phyloP scores from a whole-genome alignment of 2,113 vertebrate genomes.

The Raja brachyura region DNA sequence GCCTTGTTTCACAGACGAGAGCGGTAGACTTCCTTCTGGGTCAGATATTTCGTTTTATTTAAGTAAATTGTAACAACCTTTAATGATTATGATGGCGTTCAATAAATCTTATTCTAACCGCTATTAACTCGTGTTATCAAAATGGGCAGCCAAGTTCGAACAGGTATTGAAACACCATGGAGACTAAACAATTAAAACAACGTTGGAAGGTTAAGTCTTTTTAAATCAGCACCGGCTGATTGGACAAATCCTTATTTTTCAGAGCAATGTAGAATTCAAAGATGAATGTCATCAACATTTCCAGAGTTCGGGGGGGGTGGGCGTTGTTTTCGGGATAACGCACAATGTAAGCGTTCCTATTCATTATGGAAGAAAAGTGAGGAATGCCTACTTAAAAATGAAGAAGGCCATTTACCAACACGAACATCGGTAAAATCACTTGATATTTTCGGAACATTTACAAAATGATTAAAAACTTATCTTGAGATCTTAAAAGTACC shows the following conservation, averaged over 20 bases:
- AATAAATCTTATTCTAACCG: background rate
- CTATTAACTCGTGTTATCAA: background rate
- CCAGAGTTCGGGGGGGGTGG: background rate
- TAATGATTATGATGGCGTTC: background rate
- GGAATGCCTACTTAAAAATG: background rate
- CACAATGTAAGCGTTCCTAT: background rate
- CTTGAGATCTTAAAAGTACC: background rate
- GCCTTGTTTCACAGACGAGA: background rate
- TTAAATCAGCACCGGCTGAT: background rate
- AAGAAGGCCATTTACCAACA: background rate
- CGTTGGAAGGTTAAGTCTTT: background rate
- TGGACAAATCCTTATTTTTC: background rate
- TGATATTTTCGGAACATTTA: background rate
- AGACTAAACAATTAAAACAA: background rate
- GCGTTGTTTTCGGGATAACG: background rate
- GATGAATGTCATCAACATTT: background rate
- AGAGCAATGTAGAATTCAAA: background rate
- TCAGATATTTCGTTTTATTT: background rate
- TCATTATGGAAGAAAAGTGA: background rate
- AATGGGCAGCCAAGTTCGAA: background rate
- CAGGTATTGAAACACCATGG: background rate
- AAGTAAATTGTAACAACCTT: background rate
- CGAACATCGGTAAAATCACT: background rate
- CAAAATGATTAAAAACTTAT: background rate
- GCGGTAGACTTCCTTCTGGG: background rate